phyloP scores from a whole-genome alignment of 1,140 invertebrate genomes.

The Trichonephila clavata region DNA sequence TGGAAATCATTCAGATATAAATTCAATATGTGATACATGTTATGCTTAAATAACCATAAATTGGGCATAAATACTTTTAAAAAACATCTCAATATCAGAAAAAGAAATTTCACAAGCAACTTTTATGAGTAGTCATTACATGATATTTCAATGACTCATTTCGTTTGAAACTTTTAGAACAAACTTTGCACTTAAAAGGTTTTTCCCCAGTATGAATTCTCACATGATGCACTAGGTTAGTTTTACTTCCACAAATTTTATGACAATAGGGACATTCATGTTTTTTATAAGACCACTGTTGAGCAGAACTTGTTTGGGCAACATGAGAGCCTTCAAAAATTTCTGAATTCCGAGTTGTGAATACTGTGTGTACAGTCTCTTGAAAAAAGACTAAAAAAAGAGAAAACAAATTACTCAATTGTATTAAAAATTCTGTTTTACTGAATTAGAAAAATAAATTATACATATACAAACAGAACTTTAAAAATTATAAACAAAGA shows the following conservation, averaged over 20 bases:
- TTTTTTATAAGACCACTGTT: not conserved
- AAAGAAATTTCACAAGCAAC: not conserved
- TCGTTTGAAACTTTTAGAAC: slow-evolving; percentile 35
- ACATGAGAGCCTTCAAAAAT: not conserved
- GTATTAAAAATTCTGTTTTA: too few species aligned
- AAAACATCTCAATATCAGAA: too few species aligned
- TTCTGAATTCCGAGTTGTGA: not conserved
- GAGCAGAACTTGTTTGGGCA: not conserved
- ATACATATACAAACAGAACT: not conserved
- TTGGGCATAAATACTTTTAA: too few species aligned
- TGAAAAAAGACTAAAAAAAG: not conserved
- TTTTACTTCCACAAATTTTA: not conserved
- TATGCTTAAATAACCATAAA: too few species aligned
- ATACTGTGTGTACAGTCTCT: not conserved
- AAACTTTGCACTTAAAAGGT: slow-evolving; percentile 41
- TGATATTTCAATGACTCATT: slow-evolving; percentile 52
- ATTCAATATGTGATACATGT: too few species aligned
- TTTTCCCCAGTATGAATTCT: slow-evolving; percentile 44
- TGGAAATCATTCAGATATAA: too few species aligned
- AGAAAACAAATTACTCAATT: not conserved
- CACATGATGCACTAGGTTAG: not conserved
- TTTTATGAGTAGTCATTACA: slow-evolving; percentile 11
- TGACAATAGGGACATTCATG: not conserved
- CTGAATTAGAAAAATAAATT: too few species aligned
- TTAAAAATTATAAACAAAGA: not conserved